Percentiles rank a stretch among this genome's conserved stretches.
Evolutionary conservation across 1,140 invertebrate species (phyloP).

Genomic region (Drosophila obscura): DNA sequence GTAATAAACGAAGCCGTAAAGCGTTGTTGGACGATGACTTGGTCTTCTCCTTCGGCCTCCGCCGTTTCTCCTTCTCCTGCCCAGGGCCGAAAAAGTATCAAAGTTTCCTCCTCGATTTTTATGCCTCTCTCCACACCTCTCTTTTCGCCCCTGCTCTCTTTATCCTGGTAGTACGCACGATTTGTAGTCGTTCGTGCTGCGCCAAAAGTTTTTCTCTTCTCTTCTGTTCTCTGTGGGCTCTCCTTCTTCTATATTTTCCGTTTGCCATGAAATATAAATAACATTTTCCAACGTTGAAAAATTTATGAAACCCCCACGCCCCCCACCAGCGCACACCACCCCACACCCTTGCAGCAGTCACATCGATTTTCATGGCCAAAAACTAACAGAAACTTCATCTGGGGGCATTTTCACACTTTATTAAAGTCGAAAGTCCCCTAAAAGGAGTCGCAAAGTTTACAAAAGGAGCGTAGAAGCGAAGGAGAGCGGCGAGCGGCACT

Average conservation of each 20-base stretch:
- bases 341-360: neutral
- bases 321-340: neutral
- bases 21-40: conserved; percentile 61
- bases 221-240: conserved; percentile 23
- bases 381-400: conserved; percentile 45
- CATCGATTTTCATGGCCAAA: conserved; percentile 74
- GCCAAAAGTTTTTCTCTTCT: conserved; percentile 69
- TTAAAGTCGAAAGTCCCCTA: conserved; percentile 67
- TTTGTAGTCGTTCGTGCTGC: conserved; percentile 80
- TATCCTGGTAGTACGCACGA: conserved; percentile 61
- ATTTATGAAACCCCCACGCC: conserved; percentile 64
- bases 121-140: conserved; percentile 4
- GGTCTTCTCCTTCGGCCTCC: neutral
- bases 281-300: conserved; percentile 77
- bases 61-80: neutral
- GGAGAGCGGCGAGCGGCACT: neutral
- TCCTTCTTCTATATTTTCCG: conserved; percentile 24
- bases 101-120: conserved; percentile 65
- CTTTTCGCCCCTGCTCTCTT: neutral
- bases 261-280: conserved; percentile 79
- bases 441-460: conserved; percentile 63
- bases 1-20: conserved; percentile 81
- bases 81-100: conserved; percentile 48
- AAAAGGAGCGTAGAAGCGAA: neutral
- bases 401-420: conserved; percentile 78